Base-by-base conservation (phyloP, 53 echinoderm and acorn worm genomes). In the Echinarachnius parma region DNA sequence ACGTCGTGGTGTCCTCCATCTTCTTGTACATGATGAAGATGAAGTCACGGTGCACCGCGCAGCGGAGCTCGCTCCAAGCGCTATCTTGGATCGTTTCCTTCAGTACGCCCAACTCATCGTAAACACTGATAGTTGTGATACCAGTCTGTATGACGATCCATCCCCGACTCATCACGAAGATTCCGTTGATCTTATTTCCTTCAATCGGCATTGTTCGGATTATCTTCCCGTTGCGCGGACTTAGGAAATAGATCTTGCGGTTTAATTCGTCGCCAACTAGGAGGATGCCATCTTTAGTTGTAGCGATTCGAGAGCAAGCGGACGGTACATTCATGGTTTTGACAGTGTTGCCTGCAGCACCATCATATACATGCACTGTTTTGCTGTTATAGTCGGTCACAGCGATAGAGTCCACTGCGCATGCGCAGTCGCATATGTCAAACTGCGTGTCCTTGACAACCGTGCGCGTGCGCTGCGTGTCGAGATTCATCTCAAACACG, bases 361-460 rank as follows among this genome's bases (percentile, higher is more conserved):
- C 29, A 24, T 53, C 70, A 24, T 69, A 69, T 22, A 69, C 23
- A 69, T 69, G 70, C 21, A 69, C 34, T 15, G 52, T 21, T 36
- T 69, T 69, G 34, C 70, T 69, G 23, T 69, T 69, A 25, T 69
- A 69, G 21, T 69, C 70, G 14, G 53, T 69, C 3, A 69, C 53
- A 31, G 53, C 70, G 0, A 53, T 14, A 20, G 52, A 24, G 28
- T 66, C 66, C 0, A 53, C 31, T 22, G 53, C 33, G 35, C 52
- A 69, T 11, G 53, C 53, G 35, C 70, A 69, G 24, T 69, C 70
- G 34, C 70, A 69, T 1, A 69, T 69, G 2, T 69, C 70, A 35
- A 53, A 69, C 21, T 69, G 52, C 52, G 70, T 53, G 54, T 69
- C 53, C 4, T 14, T 34, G 34, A 69, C 15, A 19, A 69, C 25